Base-by-base conservation (phyloP, 2,888 invertebrate genomes). In the Hemistola chrysoprasaria region DNA sequence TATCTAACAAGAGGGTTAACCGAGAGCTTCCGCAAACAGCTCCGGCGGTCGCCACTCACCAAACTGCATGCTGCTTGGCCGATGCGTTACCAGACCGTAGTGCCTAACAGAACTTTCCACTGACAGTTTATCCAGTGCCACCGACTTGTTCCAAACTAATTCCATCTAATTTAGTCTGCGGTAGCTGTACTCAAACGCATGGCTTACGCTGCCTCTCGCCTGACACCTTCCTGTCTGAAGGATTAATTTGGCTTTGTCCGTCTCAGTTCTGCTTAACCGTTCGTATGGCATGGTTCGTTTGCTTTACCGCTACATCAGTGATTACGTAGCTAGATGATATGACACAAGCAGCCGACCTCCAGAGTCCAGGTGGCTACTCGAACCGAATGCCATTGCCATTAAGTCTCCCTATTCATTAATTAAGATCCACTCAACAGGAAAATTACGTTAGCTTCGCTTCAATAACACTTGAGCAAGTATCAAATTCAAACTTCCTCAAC, bases 111-210 rank as follows among this genome's bases (percentile, higher is more conserved):
- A 68, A 71, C 61, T 69, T 68, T 56, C 53, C 45, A 61, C 62
- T 59, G 68, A 62, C 69, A 71, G 65, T 69, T 71, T 71, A 71
- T 64, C 59, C 65, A 58, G 56, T 54, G 56, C 60, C 47, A 52
- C 56, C 49, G 63, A 73, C 69, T 76, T 70, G 73, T 65, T 69
- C 46, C 53, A 46, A 74, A 76, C 74, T 79, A 78, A 78, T 78
- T 76, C 67, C 51, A 53, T 66, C 69, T 72, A 78, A 75, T 74
- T 76, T 71, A 65, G 68, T 53, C 63, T 62, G 68, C 35, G 62
- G 62, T 45, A 42, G 32, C 40, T 50, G 50, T 51, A 58, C 56
- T 54, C 52, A 64, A 56, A 63, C 61, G 56, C 61, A 59, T 43
- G 57, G 67, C 65, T 73, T 68, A 62, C 57, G 47, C 43, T 41